Base-by-base conservation (phyloP, 2,888 invertebrate genomes). In the Acrobasis repandana region DNA sequence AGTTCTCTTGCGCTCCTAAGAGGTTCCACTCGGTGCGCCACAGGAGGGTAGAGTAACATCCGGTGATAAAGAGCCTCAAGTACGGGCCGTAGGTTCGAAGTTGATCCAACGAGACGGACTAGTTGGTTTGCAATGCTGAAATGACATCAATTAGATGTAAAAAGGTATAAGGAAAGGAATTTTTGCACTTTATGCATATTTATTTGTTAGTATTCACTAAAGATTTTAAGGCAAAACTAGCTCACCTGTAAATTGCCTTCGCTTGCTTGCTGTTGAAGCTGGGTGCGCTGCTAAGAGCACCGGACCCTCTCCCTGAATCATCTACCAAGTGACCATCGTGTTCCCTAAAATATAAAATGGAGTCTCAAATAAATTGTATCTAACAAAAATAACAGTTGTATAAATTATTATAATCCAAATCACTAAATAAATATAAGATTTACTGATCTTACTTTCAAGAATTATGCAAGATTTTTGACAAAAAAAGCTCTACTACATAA, bases 11-110 rank as follows among this genome's bases (percentile, higher is more conserved):
- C 94, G 68, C 97, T 97, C 65, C 96, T 94, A 34, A 98, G 79
- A 0, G 98, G 96, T 73, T 98, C 98, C 9, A 97, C 93, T 49
- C 98, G 93, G 80, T 97, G 97, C 49, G 95, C 94, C 0, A 97
- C 95, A 0, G 97, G 96, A 15, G 98, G 98, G 84, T 98, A 95
- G 0, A 98, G 93, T 4, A 98, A 88, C 96, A 98, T 97, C 61
- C 98, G 94, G 84, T 98, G 98, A 80, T 98, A 98, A 1, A 98
- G 93, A 0, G 98, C 98, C 81, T 98, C 98, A 51, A 98, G 87
- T 49, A 98, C 98, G 9, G 98, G 98, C 14, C 98, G 93, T 54
- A 98, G 87, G n/a, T 95, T 95, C 0, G 96, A 95, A 28, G 97
- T 96, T 46, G 96, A 95, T 0, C 98, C 98, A 0, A 98, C 97